Evolutionary conservation across 2,888 invertebrate genomes (phyloP), one percentile per base, ranked within the genome.

Genomic region (Hyalella azteca): DNA sequence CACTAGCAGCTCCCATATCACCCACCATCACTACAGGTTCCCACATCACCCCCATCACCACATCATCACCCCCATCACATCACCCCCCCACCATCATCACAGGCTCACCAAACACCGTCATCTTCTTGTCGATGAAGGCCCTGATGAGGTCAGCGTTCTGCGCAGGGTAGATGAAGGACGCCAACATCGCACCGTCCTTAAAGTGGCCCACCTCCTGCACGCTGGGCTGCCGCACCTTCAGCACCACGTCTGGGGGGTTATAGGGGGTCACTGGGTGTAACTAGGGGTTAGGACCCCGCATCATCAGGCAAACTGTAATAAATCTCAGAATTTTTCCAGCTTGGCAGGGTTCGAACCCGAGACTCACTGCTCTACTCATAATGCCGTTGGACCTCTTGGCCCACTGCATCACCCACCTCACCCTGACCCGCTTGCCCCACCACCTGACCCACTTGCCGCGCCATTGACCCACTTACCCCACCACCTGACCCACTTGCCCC

Each of bases 131-230:
- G 2, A 92, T 91, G 85, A 96, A 88, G 86, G 91, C 88, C 82
- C 94, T 91, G 32, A 96, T 89, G 39, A 96, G 88, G 4, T 91
- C 90, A 87, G 92, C 91, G 88, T 95, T 95, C 88, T 94, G 93
- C 5, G 93, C 93, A 1, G 96, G 95, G 88, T 94, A 94, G 77
- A 96, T 88, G 87, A 95, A 94, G 81, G 95, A 95, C 87, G 95
- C 91, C 32, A 95, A 89, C 2, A 93, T 94, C 39, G 92, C 90
- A 81, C 91, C 90, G 79, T 92, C 90, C 86, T 90, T 90, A 81
- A 95, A 91, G 85, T 91, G 89, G 66, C 89, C 88, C 32, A 94
- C 88, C 90, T 95, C 95, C 78, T 88, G 89, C 29, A 91, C 90
- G 75, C 91, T 84, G 49, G 94, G 91, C 85, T 93, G 93, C 81